Evolutionary conservation across 2,797 vertebrate species (phyloP).

Genomic region (Sebastes flavidus): DNA sequence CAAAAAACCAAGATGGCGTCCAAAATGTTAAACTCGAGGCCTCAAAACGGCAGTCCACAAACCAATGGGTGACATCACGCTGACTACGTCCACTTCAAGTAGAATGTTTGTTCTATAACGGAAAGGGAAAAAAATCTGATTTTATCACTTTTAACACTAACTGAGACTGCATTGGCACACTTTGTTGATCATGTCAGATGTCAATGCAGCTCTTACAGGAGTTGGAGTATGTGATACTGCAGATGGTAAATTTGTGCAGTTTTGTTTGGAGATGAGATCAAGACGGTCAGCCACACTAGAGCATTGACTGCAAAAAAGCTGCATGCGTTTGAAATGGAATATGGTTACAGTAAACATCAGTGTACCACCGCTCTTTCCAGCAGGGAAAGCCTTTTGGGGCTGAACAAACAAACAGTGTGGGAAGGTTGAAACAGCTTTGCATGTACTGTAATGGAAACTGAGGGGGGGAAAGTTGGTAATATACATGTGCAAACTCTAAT

Average conservation of each 20-base stretch:
- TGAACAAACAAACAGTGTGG: slow-evolving; percentile 72
- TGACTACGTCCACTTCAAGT: background rate
- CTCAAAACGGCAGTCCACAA: too few relatives aligned
- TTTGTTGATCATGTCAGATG: slow-evolving; percentile 44
- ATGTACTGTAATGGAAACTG: slow-evolving; percentile 54
- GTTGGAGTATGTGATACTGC: slow-evolving; percentile 8
- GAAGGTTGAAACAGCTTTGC: slow-evolving; percentile 49
- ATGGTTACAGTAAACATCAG: slow-evolving; percentile 71
- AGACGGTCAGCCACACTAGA: slow-evolving; percentile 61
- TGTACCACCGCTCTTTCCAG: slow-evolving; percentile 52
- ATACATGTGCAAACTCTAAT: slow-evolving; percentile 26
- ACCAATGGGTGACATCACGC: too few relatives aligned
- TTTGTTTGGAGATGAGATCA: slow-evolving; percentile 65
- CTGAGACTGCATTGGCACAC: slow-evolving; percentile 16
- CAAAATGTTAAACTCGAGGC: too few relatives aligned
- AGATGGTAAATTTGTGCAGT: slow-evolving; percentile 22
- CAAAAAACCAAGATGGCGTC: too few relatives aligned
- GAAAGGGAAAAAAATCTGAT: background rate
- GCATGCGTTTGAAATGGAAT: slow-evolving; percentile 72
- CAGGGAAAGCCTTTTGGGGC: slow-evolving; percentile 67
- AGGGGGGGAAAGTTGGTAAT: background rate
- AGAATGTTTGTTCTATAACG: background rate
- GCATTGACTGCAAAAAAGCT: slow-evolving; percentile 63
- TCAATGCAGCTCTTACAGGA: slow-evolving; percentile 13
- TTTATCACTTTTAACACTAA: background rate